A percentile compares a stretch with the other conserved stretches of the same genome.
Conservation (phyloP, 2,888 invertebrate species). For the Eilema sororculum region DNA sequence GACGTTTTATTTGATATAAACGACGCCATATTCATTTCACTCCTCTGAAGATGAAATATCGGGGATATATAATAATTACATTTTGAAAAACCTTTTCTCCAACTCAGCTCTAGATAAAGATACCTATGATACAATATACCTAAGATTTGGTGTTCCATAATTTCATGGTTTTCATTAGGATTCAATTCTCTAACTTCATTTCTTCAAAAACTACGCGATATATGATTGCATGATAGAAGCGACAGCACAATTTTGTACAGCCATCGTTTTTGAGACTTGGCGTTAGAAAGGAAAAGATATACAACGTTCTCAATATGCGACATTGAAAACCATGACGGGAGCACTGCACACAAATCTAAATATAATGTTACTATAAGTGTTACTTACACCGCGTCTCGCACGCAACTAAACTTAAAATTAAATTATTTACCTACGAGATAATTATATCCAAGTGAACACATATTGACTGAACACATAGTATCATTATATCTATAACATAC, state of each 20-base stretch:
- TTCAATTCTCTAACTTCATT: slow-evolving; percentile 41
- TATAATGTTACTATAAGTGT: slow-evolving; percentile 35
- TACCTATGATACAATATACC: slow-evolving; percentile 35
- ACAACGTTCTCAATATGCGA: slow-evolving; percentile 24
- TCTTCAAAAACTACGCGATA: slow-evolving; percentile 33
- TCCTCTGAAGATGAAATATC: slow-evolving; percentile 14
- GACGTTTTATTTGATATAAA: slow-evolving; percentile 19
- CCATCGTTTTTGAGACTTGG: slow-evolving; percentile 33
- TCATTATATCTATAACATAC: slow-evolving; percentile 54
- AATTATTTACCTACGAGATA: slow-evolving; percentile 56
- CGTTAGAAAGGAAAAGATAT: slow-evolving; percentile 26
- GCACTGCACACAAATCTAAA: slow-evolving; percentile 35
- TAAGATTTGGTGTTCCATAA: slow-evolving; percentile 40
- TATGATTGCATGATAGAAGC: slow-evolving; percentile 35
- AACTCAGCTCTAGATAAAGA: slow-evolving; percentile 26
- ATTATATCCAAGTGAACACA: slow-evolving; percentile 77
- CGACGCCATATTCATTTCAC: slow-evolving; percentile 26
- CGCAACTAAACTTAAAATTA: slow-evolving; percentile 57
- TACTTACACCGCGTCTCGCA: slow-evolving; percentile 37
- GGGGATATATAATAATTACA: neutral
- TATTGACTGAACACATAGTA: slow-evolving; percentile 78
- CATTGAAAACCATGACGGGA: slow-evolving; percentile 62
- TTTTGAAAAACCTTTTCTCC: slow-evolving; percentile 36
- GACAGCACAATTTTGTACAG: slow-evolving; percentile 33
- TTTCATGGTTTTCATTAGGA: slow-evolving; percentile 47